Percentiles rank a stretch among this genome's conserved stretches.
Conservation (phyloP, 2,888 invertebrate genomes). For the Onthophagus sagittarius region DNA sequence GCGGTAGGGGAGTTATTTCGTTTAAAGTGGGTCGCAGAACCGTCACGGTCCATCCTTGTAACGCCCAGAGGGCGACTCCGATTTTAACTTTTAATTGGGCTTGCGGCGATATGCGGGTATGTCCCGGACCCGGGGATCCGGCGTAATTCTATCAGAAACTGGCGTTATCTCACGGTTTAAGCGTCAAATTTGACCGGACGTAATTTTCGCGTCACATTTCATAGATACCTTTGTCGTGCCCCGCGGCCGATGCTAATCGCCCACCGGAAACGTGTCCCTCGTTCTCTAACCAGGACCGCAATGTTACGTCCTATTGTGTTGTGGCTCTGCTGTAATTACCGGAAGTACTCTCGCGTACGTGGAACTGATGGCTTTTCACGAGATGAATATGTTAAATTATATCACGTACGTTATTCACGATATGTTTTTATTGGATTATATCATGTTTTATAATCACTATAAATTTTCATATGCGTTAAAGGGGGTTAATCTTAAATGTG, state of each 20-base stretch:
- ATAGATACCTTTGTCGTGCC: not conserved
- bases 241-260: not conserved
- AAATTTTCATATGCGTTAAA: not conserved
- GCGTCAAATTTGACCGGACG: conserved; percentile 11
- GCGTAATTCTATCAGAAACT: conserved; percentile 4
- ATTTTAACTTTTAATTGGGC: conserved; percentile 13
- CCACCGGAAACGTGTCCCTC: not conserved
- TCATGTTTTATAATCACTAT: not conserved
- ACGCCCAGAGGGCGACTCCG: not conserved
- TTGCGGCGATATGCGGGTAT: not conserved
- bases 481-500: not conserved
- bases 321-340: not conserved
- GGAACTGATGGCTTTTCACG: not conserved
- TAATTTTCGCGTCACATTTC: conserved; percentile 8
- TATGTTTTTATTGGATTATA: not conserved
- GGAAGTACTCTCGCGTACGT: not conserved
- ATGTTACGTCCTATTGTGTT: not conserved
- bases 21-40: not conserved
- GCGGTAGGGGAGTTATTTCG: not conserved
- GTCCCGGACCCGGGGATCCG: not conserved
- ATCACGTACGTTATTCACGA: not conserved
- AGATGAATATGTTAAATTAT: not conserved
- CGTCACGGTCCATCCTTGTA: not conserved
- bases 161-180: not conserved
- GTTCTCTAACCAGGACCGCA: not conserved